phyloP scores from a whole-genome alignment of 53 echinoderm and acorn worm genomes.

The Antedon mediterranea region DNA sequence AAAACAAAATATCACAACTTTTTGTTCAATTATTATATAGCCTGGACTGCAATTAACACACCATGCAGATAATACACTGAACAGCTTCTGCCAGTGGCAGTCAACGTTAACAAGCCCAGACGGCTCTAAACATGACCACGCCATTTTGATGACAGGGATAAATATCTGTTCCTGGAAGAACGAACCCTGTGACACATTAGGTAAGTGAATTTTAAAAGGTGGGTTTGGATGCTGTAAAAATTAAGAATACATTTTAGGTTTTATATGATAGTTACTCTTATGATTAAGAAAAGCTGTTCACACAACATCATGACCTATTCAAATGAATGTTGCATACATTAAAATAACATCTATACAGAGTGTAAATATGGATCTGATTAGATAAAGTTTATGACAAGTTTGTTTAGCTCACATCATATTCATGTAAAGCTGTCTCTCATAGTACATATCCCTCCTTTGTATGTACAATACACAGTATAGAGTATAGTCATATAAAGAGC shows the following conservation, averaged over 20 bases:
- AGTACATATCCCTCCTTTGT: too few species aligned
- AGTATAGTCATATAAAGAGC: too few species aligned
- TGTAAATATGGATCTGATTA: too few species aligned
- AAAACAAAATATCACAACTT: too few species aligned
- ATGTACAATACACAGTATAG: too few species aligned
- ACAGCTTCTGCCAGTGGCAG: constrained; percentile 99
- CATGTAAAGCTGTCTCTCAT: too few species aligned
- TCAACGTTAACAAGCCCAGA: constrained; percentile 66
- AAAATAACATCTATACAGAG: neutral
- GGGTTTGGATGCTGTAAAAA: too few species aligned
- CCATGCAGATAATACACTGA: constrained; percentile 91
- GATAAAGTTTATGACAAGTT: too few species aligned
- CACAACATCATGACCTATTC: neutral
- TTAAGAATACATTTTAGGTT: too few species aligned
- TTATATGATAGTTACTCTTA: too few species aligned
- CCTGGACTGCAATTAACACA: constrained; percentile 75
- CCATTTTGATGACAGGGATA: constrained; percentile 81
- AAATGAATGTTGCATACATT: neutral
- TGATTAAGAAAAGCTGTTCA: too few species aligned
- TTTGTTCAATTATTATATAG: constrained; percentile 24
- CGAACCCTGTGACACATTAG: constrained; percentile 95
- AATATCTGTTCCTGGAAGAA: constrained; percentile 99
- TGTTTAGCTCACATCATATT: too few species aligned
- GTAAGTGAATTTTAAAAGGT: constrained; percentile 24
- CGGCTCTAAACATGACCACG: constrained; percentile 89